These are phyloP conservation scores for Lamellibrachia luymesi DNA, from an alignment of 1,140 invertebrate species.

Conservation along the genomic window DNA sequence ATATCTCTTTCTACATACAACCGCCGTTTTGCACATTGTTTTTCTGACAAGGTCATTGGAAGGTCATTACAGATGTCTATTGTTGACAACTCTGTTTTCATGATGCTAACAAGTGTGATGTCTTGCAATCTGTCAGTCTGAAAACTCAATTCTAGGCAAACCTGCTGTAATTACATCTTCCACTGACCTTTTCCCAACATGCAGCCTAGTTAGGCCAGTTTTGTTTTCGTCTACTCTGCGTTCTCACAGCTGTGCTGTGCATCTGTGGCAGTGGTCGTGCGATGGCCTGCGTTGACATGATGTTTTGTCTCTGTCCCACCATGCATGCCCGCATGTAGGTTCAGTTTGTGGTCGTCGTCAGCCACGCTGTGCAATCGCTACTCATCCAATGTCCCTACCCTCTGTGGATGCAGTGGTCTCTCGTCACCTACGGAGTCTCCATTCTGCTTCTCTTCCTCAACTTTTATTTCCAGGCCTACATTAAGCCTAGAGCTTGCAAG, in stretches of 20 bases:
- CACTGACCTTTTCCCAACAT: neutral
- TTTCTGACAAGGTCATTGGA: neutral
- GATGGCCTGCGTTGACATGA: neutral
- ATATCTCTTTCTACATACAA: neutral
- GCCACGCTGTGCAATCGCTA: constrained; percentile 80
- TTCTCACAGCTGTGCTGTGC: neutral
- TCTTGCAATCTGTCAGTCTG: neutral
- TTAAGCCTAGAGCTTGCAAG: constrained; percentile 36
- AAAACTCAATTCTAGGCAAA: neutral
- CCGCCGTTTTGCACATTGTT: neutral
- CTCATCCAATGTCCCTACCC: constrained; percentile 83
- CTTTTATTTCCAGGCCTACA: constrained; percentile 69
- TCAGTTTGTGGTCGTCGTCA: constrained; percentile 82
- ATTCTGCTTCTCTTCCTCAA: constrained; percentile 89
- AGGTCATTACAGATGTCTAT: neutral
- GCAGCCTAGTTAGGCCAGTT: neutral
- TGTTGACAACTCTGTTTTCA: neutral
- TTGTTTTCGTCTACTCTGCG: neutral
- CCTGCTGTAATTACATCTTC: neutral
- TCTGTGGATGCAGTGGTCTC: constrained; percentile 89
- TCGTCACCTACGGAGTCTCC: constrained; percentile 86
- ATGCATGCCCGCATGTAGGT: constrained; percentile 59
- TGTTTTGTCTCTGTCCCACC: neutral
- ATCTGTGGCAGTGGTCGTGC: neutral
- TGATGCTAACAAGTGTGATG: too few species aligned